Evolutionary conservation across 2,113 vertebrate genomes (phyloP).

Genomic region (Notechis scutatus): DNA sequence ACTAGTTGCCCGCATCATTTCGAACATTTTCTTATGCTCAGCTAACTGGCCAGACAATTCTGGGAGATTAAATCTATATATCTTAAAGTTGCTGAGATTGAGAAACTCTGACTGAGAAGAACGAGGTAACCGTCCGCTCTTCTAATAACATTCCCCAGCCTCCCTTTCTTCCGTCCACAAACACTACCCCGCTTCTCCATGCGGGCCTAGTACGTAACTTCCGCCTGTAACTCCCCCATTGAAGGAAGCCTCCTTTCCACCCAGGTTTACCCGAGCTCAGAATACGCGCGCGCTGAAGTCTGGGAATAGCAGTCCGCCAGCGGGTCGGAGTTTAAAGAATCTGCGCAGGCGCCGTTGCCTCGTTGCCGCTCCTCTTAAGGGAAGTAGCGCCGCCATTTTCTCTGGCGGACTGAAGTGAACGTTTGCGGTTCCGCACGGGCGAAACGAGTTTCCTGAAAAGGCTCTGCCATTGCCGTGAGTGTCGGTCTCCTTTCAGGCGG

Average conservation of each 20-base stretch:
- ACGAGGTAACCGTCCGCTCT: too few species aligned
- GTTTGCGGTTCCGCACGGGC: neutral
- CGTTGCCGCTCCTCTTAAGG: neutral
- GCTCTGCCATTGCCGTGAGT: neutral
- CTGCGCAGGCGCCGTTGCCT: neutral
- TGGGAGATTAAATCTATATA: neutral
- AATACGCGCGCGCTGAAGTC: neutral
- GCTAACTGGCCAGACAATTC: neutral
- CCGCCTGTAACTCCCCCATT: neutral
- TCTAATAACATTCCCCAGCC: neutral
- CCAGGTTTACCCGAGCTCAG: neutral
- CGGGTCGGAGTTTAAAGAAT: neutral
- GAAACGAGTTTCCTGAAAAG: neutral
- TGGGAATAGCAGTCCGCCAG: slow-evolving; percentile 16
- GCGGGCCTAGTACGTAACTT: neutral
- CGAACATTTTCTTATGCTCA: neutral
- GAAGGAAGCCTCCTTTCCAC: neutral
- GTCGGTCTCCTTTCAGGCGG: too few species aligned
- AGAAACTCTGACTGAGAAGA: neutral
- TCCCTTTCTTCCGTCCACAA: neutral
- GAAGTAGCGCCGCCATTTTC: slow-evolving; percentile 41
- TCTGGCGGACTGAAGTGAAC: slow-evolving; percentile 14
- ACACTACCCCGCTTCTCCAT: neutral
- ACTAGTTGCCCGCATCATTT: too few species aligned
- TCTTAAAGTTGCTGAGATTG: neutral